Percentiles rank a stretch among this genome's conserved stretches.
These are phyloP conservation scores for Neofelis nebulosa DNA, from an alignment of 2,113 vertebrate species.

Conservation along the genomic window DNA sequence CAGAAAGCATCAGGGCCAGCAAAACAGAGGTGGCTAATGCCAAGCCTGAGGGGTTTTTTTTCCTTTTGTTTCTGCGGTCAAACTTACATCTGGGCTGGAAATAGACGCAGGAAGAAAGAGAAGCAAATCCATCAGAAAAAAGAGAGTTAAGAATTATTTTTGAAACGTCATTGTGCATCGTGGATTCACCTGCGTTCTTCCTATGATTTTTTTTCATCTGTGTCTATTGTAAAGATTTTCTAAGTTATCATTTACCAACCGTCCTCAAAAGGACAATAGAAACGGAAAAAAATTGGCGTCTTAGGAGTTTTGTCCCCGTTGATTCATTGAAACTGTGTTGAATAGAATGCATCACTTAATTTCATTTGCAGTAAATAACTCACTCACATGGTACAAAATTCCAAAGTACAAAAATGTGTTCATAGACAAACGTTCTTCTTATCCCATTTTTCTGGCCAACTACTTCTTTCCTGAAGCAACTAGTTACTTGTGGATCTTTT, in stretches of 20 bases:
- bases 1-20: neutral
- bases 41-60: neutral
- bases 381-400: neutral
- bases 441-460: neutral
- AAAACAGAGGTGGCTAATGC: neutral
- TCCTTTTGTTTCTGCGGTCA: neutral
- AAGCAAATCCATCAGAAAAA: neutral
- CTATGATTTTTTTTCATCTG: neutral
- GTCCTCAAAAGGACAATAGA: neutral
- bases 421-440: neutral
- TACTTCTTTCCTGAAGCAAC: neutral
- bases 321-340: neutral
- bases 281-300: neutral
- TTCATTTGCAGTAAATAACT: slow-evolving; percentile 28
- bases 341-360: neutral
- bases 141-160: neutral
- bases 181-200: neutral
- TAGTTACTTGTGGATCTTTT: neutral
- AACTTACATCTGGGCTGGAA: neutral
- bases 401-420: neutral
- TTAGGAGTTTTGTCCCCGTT: neutral
- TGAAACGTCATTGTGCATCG: neutral
- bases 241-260: neutral
- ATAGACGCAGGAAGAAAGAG: neutral
- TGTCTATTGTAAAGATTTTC: neutral